A percentile compares a stretch with the other conserved stretches of the same genome.
Evolutionary conservation across 1,140 invertebrate species (phyloP).

Genomic region (Cardiocondyla obscurior): DNA sequence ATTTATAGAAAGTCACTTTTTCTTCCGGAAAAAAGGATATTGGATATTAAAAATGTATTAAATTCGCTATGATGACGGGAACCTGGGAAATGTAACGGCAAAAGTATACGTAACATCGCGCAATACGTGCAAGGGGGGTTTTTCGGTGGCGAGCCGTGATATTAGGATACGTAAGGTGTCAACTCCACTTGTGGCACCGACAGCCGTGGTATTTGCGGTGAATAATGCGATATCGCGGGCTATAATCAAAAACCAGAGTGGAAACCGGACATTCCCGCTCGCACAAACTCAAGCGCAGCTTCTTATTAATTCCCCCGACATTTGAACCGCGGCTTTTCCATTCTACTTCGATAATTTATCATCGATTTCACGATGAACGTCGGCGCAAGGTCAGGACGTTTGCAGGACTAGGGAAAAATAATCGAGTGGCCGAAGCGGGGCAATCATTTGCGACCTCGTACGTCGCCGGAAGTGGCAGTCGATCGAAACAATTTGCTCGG

Average conservation of each 20-base stretch:
- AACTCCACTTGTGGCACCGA: neutral
- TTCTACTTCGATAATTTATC: neutral
- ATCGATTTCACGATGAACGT: slow-evolving; percentile 17
- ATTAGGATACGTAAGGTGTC: neutral
- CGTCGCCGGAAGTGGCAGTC: slow-evolving; percentile 77
- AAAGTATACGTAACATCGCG: neutral
- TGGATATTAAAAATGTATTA: slow-evolving; percentile 7
- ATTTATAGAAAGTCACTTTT: neutral
- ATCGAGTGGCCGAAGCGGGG: slow-evolving; percentile 62
- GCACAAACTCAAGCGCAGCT: neutral
- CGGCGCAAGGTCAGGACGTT: slow-evolving; percentile 15
- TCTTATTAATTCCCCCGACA: neutral
- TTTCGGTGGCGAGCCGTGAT: neutral
- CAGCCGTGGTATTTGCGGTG: neutral
- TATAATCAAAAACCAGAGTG: neutral
- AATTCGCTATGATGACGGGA: neutral
- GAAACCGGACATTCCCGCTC: slow-evolving; percentile 19
- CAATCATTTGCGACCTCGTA: slow-evolving; percentile 64
- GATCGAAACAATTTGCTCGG: slow-evolving; percentile 82
- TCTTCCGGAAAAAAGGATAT: neutral
- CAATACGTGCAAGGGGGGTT: neutral
- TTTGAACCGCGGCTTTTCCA: neutral
- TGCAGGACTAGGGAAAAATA: slow-evolving; percentile 67
- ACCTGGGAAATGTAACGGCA: neutral
- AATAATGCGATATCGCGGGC: neutral